Percentiles rank a stretch among this genome's conserved stretches.
These are phyloP conservation scores for Tubiluchus corallicola DNA, from an alignment of 2,888 invertebrate genomes.

Conservation along the genomic window DNA sequence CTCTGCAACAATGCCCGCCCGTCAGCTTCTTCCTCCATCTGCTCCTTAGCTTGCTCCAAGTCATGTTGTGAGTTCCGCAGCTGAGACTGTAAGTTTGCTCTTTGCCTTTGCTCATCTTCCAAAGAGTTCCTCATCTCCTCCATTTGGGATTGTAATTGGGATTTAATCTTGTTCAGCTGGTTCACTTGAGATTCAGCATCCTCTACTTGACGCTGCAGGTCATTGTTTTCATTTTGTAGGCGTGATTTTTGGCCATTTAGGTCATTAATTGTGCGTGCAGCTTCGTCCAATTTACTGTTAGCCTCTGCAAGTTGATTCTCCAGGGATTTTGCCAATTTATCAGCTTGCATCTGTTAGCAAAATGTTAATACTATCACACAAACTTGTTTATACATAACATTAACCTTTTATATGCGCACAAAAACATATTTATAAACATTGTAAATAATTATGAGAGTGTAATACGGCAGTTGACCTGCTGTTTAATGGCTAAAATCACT, in stretches of 20 bases:
- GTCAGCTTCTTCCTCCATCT: not conserved
- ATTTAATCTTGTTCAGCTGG: constrained; percentile 87
- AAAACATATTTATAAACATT: no score
- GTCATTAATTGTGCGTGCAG: constrained; percentile 89
- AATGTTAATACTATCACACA: no score
- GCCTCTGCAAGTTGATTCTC: constrained; percentile 87
- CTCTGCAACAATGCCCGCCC: not conserved
- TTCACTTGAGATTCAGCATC: constrained; percentile 96
- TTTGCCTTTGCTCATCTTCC: constrained; percentile 62
- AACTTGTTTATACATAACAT: no score
- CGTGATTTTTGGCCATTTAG: constrained; percentile 69
- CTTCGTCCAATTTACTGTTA: constrained; percentile 87
- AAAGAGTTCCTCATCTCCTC: constrained; percentile 95
- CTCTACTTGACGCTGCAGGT: constrained; percentile 89
- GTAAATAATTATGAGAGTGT: no score
- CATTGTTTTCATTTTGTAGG: constrained; percentile 88
- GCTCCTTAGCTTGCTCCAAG: not conserved
- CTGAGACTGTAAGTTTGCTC: constrained; percentile 37
- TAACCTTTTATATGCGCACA: no score
- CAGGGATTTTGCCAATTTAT: constrained; percentile 95
- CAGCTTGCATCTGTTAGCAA: no score
- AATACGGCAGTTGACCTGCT: no score
- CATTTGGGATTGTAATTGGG: constrained; percentile 79
- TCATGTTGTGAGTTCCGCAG: not conserved
- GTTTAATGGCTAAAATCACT: no score